Percentiles rank a stretch among this genome's conserved stretches.
Conservation (phyloP, 2,888 invertebrate genomes). For the Drosophila suboccidentalis region DNA sequence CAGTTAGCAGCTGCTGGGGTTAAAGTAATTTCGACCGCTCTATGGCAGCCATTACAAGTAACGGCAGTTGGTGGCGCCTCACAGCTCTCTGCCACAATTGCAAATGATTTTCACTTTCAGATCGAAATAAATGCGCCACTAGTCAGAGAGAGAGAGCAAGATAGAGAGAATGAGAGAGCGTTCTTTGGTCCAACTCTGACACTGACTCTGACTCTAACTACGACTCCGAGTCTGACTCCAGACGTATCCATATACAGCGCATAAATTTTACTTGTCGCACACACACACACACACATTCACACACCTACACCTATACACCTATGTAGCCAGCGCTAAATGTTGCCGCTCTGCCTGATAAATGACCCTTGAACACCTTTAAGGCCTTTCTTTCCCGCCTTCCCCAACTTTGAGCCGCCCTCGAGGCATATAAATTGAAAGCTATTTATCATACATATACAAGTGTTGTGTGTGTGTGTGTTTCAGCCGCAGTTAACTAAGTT, state of each 20-base stretch:
- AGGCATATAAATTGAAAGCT: slow-evolving; percentile 84
- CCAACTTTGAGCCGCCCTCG: slow-evolving; percentile 65
- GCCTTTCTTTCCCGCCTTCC: slow-evolving; percentile 5
- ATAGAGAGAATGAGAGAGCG: background rate
- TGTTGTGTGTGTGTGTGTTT: slow-evolving; percentile 31
- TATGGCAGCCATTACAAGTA: slow-evolving; percentile 71
- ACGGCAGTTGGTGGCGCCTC: slow-evolving; percentile 33
- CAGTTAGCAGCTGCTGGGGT: slow-evolving; percentile 50
- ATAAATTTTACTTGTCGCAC: slow-evolving; percentile 69
- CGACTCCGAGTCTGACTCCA: slow-evolving; percentile 20
- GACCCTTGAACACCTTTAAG: slow-evolving; percentile 83
- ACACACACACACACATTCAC: slow-evolving; percentile 40
- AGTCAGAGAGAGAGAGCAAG: slow-evolving; percentile 38
- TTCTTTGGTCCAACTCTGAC: slow-evolving; percentile 13
- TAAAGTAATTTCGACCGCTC: slow-evolving; percentile 77
- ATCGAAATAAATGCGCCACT: slow-evolving; percentile 78
- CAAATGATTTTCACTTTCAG: slow-evolving; percentile 82
- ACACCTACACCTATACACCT: slow-evolving; percentile 33
- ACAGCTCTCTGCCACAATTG: slow-evolving; percentile 73
- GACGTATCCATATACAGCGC: slow-evolving; percentile 55
- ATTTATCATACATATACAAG: slow-evolving; percentile 80
- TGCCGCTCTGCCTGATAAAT: slow-evolving; percentile 83
- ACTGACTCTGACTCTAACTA: slow-evolving; percentile 20
- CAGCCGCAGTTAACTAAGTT: slow-evolving; percentile 75
- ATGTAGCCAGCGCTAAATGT: slow-evolving; percentile 73